A percentile compares a stretch with the other conserved stretches of the same genome.
phyloP scores from a whole-genome alignment of 2,113 vertebrate species.

The Odontesthes bonariensis region DNA sequence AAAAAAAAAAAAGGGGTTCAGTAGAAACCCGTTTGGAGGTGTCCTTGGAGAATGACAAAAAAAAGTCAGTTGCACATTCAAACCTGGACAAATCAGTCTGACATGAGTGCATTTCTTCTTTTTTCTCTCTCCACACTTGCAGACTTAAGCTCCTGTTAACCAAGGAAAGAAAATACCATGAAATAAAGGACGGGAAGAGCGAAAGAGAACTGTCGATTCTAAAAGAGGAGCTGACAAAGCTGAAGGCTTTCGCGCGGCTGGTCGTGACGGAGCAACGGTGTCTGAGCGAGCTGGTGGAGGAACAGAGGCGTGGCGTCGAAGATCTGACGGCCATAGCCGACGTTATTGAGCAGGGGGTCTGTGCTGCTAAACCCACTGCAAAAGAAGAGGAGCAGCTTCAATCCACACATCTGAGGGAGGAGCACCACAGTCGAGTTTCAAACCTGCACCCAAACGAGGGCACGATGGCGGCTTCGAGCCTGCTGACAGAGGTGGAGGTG shows the following conservation, averaged over 20 bases:
- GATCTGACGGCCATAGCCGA: constrained; percentile 83
- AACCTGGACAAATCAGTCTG: constrained; percentile 23
- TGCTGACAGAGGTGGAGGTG: constrained; percentile 91
- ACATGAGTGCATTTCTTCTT: constrained; percentile 18
- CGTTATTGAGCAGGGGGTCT: constrained; percentile 82
- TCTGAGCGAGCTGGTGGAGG: constrained; percentile 85
- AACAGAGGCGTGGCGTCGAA: constrained; percentile 85
- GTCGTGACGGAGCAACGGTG: constrained; percentile 91
- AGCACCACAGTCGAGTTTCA: constrained; percentile 79
- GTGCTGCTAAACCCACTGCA: constrained; percentile 76
- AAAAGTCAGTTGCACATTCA: constrained; percentile 24
- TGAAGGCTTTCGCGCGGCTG: constrained; percentile 91
- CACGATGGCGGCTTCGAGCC: constrained; percentile 85
- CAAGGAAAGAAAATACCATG: constrained; percentile 87
- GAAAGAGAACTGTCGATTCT: constrained; percentile 83
- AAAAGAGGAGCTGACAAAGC: constrained; percentile 88
- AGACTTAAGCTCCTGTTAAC: constrained; percentile 91
- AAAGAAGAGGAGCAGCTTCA: constrained; percentile 82
- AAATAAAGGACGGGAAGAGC: constrained; percentile 86
- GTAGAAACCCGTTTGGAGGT: neutral
- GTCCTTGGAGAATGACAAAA: too few species aligned
- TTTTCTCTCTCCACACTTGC: constrained; percentile 56
- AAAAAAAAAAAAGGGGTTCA: constrained; percentile 3
- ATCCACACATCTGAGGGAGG: constrained; percentile 81
- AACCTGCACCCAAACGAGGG: constrained; percentile 81